A percentile compares a stretch with the other conserved stretches of the same genome.
Evolutionary conservation across 2,797 vertebrate genomes (phyloP).

Genomic region (Peromyscus attwateri): DNA sequence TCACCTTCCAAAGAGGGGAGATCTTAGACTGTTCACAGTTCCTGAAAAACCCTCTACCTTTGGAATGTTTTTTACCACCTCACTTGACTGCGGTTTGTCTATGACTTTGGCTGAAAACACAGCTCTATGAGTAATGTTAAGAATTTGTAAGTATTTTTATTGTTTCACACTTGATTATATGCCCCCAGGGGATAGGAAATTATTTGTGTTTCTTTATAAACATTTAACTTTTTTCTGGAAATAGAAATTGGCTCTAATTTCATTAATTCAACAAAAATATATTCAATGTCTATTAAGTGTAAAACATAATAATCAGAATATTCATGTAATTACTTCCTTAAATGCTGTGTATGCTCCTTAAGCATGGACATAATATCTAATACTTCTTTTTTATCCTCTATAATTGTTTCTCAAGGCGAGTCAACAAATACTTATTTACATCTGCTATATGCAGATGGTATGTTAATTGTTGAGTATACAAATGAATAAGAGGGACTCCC

Average conservation of each 20-base stretch:
- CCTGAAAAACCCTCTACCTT: background rate
- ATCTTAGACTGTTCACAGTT: conserved; percentile 27
- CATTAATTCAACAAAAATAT: conserved; percentile 62
- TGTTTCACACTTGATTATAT: conserved; percentile 39
- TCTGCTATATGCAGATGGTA: background rate
- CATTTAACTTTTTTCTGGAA: background rate
- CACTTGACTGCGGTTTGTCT: background rate
- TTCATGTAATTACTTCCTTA: conserved; percentile 57
- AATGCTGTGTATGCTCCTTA: background rate
- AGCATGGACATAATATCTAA: conserved; percentile 9
- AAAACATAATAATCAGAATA: conserved; percentile 35
- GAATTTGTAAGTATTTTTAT: conserved; percentile 49
- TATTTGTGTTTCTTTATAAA: conserved; percentile 38
- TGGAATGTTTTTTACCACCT: background rate
- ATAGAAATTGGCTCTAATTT: conserved; percentile 43
- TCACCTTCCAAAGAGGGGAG: background rate
- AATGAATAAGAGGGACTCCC: background rate
- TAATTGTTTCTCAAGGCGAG: conserved; percentile 47
- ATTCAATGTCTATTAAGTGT: conserved; percentile 49
- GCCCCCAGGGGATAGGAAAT: background rate
- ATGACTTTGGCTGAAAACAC: conserved; percentile 43
- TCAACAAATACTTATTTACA: conserved; percentile 50
- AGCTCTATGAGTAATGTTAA: conserved; percentile 18
- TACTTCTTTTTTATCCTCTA: conserved; percentile 43
- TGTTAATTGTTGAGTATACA: background rate